Percentiles rank a stretch among this genome's conserved stretches.
Conservation (phyloP, 2,797 vertebrate genomes). For the Buceros bicornis region DNA sequence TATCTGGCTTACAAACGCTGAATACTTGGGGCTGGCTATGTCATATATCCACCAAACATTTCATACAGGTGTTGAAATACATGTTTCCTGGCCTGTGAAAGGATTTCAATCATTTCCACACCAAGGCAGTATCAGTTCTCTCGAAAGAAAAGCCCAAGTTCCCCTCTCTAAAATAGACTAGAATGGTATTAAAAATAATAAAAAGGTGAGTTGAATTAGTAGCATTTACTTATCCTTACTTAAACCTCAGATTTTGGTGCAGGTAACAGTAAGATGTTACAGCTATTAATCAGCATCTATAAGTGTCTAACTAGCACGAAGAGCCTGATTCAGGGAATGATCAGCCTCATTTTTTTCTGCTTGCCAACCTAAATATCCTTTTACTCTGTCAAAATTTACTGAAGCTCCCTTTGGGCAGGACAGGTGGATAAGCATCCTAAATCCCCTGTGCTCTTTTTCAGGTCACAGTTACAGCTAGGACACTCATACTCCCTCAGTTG, state of each 20-base stretch:
- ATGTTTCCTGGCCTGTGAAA: not conserved
- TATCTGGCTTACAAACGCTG: not conserved
- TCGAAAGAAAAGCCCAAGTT: not conserved
- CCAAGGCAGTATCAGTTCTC: not conserved
- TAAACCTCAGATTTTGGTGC: not conserved
- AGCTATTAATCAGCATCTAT: not conserved
- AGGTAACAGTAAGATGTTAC: not conserved
- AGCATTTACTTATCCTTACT: not conserved
- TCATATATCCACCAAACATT: not conserved
- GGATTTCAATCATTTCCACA: not conserved
- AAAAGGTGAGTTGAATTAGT: not conserved
- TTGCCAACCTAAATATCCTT: not conserved
- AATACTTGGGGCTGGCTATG: not conserved
- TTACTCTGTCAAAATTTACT: not conserved
- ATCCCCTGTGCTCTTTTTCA: too few species aligned
- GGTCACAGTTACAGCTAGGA: too few species aligned
- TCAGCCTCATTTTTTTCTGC: not conserved
- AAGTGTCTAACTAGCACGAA: not conserved
- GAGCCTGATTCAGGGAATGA: fast-evolving
- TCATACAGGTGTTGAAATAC: not conserved
- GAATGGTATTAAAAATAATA: not conserved
- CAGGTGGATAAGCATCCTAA: too few species aligned
- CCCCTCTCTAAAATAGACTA: not conserved
- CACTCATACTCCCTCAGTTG: too few species aligned
- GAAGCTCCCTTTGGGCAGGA: too few species aligned